Evolutionary conservation across 1,140 invertebrate genomes (phyloP), one percentile per base, ranked within the genome.

Genomic region (Matsumurasca onukii): DNA sequence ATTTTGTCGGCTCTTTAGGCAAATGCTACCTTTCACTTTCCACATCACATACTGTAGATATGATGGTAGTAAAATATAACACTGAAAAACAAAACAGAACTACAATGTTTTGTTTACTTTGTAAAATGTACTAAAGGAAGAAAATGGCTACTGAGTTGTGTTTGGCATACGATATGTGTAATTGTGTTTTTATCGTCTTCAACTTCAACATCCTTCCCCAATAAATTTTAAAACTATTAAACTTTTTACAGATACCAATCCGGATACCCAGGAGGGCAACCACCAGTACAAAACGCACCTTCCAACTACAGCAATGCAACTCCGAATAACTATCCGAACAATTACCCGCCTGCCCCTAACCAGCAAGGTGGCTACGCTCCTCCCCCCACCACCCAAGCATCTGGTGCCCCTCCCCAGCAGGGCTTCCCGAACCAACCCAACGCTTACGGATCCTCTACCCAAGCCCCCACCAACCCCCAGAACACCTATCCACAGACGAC

Each of bases 401-500:
- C 62, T 25, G 61, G 25, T 27, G 66, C 68, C 29, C 70, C 68
- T 17, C 70, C 70, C 3, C 67, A 48, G 9, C 49, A 27, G 13
- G 55, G 31, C 17, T 62, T 62, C 31, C 34, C 39, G 17, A 25
- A 27, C 27, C 67, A 68, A 27, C 48, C 70, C 15, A 61, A 29
- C 13, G 27, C 48, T 17, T 72, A 72, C 57, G 71, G 71, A 62
- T 59, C 65, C 0, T 59, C 67, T n/a, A 63, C 57, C 5, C 57
- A 29, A 12, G 67, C 67, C 15, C 63, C 67, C n/a, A 57, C 67
- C 22, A 68, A 51, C 31, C 61, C 71, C 13, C 71, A 72, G 34
- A 72, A 49, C 29, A 63, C 71, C 13, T 72, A 72, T 48, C 49
- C 70, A 24, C 71, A 72, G 55, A 69, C 71, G 27, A 72, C 71